phyloP scores from a whole-genome alignment of 2,113 vertebrate species.

The Hepsetus odoe region DNA sequence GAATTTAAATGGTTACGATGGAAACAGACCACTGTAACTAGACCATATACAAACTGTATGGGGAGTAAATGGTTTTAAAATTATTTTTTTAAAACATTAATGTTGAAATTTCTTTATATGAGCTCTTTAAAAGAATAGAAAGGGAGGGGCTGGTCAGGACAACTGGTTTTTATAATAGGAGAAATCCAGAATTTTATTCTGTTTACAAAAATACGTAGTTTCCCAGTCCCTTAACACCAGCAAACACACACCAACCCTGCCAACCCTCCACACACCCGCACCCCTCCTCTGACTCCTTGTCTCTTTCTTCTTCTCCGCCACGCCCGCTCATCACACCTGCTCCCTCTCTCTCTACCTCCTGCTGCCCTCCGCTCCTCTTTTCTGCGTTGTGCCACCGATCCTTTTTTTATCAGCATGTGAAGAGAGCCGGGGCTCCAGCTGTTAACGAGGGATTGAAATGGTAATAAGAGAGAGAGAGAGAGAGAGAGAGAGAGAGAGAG shows the following conservation, averaged over 20 bases:
- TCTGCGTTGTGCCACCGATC: constrained; percentile 20
- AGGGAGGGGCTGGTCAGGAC: background rate
- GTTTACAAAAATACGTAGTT: constrained; percentile 39
- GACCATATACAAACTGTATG: too few species aligned
- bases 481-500: background rate
- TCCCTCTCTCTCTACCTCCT: constrained; percentile 16
- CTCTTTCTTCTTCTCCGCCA: constrained; percentile 1
- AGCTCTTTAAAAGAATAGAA: background rate
- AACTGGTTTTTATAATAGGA: constrained; percentile 26
- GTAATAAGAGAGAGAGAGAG: constrained; percentile 61
- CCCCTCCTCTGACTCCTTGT: background rate
- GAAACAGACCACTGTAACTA: too few species aligned
- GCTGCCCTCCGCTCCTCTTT: constrained; percentile 43
- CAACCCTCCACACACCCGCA: constrained; percentile 5
- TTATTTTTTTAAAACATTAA: too few species aligned
- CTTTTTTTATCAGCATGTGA: constrained; percentile 69
- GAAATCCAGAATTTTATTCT: constrained; percentile 46
- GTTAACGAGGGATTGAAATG: constrained; percentile 76
- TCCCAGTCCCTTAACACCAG: background rate
- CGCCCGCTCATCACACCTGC: constrained; percentile 2
- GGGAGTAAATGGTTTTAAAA: too few species aligned
- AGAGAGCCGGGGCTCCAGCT: constrained; percentile 68
- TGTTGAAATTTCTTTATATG: too few species aligned
- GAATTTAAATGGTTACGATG: too few species aligned
- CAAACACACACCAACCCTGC: constrained; percentile 10